Evolutionary conservation across 2,797 vertebrate genomes (phyloP).

Genomic region (Myiothlypis chrysogaster): DNA sequence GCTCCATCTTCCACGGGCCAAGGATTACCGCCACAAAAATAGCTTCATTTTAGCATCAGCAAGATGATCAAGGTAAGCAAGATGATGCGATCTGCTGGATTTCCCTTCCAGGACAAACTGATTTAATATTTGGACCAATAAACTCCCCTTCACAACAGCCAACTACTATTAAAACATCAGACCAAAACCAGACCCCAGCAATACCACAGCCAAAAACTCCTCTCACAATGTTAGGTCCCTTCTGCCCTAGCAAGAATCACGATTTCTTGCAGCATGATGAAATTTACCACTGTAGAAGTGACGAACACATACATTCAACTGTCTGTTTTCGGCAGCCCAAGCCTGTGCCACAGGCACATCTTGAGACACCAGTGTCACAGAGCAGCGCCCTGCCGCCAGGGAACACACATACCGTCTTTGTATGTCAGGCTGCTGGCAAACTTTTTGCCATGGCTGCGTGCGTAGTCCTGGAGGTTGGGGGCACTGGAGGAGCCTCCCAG

Average conservation of each 20-base stretch:
- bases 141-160: background rate
- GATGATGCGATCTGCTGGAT: background rate
- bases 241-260: background rate
- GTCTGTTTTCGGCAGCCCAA: background rate
- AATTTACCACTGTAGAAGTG: background rate
- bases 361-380: background rate
- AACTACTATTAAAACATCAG: background rate
- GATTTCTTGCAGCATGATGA: background rate
- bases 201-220: background rate
- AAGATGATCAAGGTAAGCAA: background rate
- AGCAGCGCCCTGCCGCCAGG: background rate
- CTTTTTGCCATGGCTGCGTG: slow-evolving; percentile 98
- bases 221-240: background rate
- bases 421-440: slow-evolving; percentile 91
- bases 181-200: background rate
- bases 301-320: background rate
- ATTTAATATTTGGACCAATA: background rate
- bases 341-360: background rate
- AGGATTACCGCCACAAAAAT: background rate
- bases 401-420: slow-evolving; percentile 96
- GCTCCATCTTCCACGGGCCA: background rate
- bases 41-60: background rate
- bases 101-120: background rate
- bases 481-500: slow-evolving; percentile 99
- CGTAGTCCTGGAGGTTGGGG: slow-evolving; percentile 99